Base-by-base conservation (phyloP, 2,888 invertebrate genomes). In the Ernsta delagoae region DNA sequence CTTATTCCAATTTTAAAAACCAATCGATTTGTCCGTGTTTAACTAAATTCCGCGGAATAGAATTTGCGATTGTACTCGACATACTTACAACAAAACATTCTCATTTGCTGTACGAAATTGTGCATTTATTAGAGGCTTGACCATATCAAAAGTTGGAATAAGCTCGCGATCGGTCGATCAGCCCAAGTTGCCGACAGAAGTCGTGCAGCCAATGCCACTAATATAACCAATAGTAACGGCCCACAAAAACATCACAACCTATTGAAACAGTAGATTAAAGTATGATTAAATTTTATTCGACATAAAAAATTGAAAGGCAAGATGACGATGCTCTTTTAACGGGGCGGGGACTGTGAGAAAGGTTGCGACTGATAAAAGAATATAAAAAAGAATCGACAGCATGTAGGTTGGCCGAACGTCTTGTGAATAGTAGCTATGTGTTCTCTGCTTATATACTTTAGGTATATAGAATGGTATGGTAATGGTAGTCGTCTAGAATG, bases 261-360 rank as follows among this genome's bases (percentile, higher is more conserved):
- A 89, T 88, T 85, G 87, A 85, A 88, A 88, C 84, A 86, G 84
- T 85, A 89, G 90, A 91, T 91, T 89, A 86, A 84, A 86, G 76
- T 86, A 82, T 90, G 91, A 91, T 91, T 90, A 90, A 89, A 90
- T 88, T 90, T 88, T 77, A 78, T 79, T 75, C 75, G 72, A 75
- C 73, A 76, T 74, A 80, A 80, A 80, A 80, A 80, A 83, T 87
- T 82, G 77, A 75, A 75, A 77, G 75, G 70, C 74, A 72, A 74
- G 80, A 87, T 90, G 90, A 90, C 87, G 76, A 77, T 80, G 88
- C 86, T 74, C 73, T 87, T 88, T 79, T 65, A 65, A 73, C 74
- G 79, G 85, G 88, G 86, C 85, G 86, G 85, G 72, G 79, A 79
- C 79, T 81, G 82, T 83, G 85, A 83, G 81, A 81, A 80, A 77